Conservation (phyloP, 2,113 vertebrate genomes). For the Zosterops japonicus region DNA sequence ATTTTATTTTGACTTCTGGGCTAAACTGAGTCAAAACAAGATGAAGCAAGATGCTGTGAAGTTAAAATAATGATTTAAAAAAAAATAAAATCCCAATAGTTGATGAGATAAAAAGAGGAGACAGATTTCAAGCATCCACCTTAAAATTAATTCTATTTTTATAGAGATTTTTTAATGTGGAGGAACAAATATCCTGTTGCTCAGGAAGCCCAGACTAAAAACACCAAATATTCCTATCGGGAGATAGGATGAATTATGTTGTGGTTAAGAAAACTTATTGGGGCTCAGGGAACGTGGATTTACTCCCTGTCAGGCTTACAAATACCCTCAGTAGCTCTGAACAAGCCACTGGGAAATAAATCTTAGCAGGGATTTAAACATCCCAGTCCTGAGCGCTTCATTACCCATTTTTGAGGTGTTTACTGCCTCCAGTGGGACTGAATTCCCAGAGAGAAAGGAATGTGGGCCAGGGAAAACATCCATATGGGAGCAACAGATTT, state of each 20-base stretch:
- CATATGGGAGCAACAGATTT: slow-evolving; percentile 21
- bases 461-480: background rate
- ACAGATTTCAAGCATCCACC: background rate
- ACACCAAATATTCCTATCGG: background rate
- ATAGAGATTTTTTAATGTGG: background rate
- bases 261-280: slow-evolving; percentile 16
- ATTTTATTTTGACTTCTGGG: slow-evolving; percentile 19
- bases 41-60: background rate
- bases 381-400: background rate
- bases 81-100: background rate
- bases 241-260: slow-evolving; percentile 14
- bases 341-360: slow-evolving; percentile 20
- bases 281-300: slow-evolving; percentile 17
- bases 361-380: background rate
- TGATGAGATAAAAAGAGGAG: background rate
- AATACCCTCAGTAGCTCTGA: slow-evolving; percentile 29
- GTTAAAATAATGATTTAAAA: background rate
- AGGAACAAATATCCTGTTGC: background rate
- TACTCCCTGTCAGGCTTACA: slow-evolving; percentile 26
- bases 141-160: background rate
- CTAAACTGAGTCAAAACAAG: background rate
- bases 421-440: background rate
- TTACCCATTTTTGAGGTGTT: slow-evolving; percentile 21
- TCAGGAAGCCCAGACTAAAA: background rate
- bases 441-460: background rate